Evolutionary conservation across 2,113 vertebrate species (phyloP), one percentile per base, ranked within the genome.

Genomic region (Tyto alba): DNA sequence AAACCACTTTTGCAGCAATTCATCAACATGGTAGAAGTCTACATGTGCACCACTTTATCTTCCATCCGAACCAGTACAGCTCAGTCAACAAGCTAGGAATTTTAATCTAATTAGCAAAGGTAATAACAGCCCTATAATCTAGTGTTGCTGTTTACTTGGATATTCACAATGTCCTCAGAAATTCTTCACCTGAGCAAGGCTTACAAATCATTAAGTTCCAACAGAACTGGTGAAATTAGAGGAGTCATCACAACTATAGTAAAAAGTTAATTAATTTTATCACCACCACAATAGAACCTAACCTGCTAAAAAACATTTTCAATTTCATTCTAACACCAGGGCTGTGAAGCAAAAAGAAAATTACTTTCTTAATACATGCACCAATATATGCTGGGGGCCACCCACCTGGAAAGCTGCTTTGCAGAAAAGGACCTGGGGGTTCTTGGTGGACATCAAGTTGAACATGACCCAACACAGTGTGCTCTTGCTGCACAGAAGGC

Each of bases 1-100:
- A 96, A 93, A 90, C 69, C 47, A 87, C 74, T 95, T 88, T 15
- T 83, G 67, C 76, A 95, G 66, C 69, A 95, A 96, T 86, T 93
- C 52, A 95, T 85, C 90, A 88, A 16, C 34, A 60, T 20, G 40
- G 53, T 16, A 85, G 32, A 88, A 95, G 52, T 45, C 62, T 85
- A 66, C 34, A 55, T 30, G 50, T 6, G 5, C 45, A 17, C 27
- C 78, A 27, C 72, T 93, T 91, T 62, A 81, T 79, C 48, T 76
- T 78, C 45, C 53, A 75, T 47, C 60, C 23, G 9, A 77, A 78
- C 60, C 36, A 62, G 55, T 64, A 81, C 38, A 71, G 67, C 47
- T 85, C 67, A 56, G 76, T 79, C 78, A 74, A 90, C 48, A 94
- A 83, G 40, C 29, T 56, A 56, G 59, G 50, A 94, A 93, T 82